A percentile compares a stretch with the other conserved stretches of the same genome.
These are phyloP conservation scores for Burhinus bistriatus DNA, from an alignment of 2,113 vertebrate species.

Conservation along the genomic window DNA sequence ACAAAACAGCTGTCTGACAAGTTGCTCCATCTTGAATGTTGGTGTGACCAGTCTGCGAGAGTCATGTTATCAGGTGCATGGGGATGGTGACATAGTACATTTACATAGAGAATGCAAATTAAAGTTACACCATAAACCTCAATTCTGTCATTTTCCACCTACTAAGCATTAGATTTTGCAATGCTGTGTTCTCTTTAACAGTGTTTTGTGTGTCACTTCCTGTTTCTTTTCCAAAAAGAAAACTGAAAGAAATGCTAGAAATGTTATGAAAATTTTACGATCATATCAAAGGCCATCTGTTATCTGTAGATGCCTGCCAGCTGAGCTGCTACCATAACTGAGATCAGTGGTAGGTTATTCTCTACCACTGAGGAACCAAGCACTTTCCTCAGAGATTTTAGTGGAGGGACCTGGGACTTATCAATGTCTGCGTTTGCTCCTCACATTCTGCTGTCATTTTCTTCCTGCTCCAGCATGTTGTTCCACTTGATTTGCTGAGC, in stretches of 20 bases:
- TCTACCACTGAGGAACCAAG: neutral
- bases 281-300: neutral
- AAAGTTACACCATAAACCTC: neutral
- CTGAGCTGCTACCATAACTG: neutral
- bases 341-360: neutral
- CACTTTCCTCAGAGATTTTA: neutral
- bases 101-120: neutral
- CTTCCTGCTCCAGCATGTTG: neutral
- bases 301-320: neutral
- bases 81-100: neutral
- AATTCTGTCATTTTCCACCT: neutral
- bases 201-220: slow-evolving; percentile 1
- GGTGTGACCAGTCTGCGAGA: neutral
- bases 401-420: neutral
- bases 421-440: neutral
- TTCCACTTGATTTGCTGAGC: neutral
- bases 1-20: neutral
- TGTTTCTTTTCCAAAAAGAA: neutral
- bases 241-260: neutral
- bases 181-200: neutral
- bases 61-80: neutral
- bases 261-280: neutral
- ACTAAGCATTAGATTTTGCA: neutral
- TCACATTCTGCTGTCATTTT: neutral
- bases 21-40: neutral